phyloP scores from a whole-genome alignment of 2,888 invertebrate species.

The Plagodis dolabraria region DNA sequence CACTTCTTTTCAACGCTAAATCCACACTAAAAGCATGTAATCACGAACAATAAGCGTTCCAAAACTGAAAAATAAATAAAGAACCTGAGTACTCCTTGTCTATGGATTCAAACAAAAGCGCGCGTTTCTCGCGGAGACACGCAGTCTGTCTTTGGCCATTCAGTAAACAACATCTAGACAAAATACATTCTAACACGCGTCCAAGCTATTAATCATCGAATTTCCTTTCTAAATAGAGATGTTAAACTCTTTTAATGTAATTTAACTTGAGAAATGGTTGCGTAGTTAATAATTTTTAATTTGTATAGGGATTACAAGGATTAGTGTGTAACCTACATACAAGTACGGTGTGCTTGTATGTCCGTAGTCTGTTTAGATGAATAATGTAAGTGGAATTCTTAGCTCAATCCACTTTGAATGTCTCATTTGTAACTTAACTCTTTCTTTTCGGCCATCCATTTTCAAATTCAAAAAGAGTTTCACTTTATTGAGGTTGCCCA shows the following conservation, averaged over 20 bases:
- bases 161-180: conserved; percentile 47
- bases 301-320: conserved; percentile 70
- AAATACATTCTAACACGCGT: conserved; percentile 47
- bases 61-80: conserved; percentile 51
- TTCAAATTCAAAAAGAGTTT: conserved; percentile 8
- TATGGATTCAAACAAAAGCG: conserved; percentile 59
- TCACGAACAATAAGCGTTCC: conserved; percentile 47
- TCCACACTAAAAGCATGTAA: conserved; percentile 26
- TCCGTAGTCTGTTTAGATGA: conserved; percentile 37
- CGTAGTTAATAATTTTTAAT: conserved; percentile 64
- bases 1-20: background rate
- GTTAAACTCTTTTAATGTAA: conserved; percentile 45
- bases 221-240: conserved; percentile 44
- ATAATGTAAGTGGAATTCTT: conserved; percentile 34
- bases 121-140: conserved; percentile 53
- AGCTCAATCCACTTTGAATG: conserved; percentile 25
- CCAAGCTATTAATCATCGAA: conserved; percentile 57
- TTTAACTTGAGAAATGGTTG: conserved; percentile 54
- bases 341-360: conserved; percentile 38
- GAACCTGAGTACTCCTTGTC: conserved; percentile 46
- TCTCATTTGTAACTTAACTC: conserved; percentile 7
- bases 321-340: conserved; percentile 54
- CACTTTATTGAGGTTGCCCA: conserved; percentile 7
- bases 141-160: conserved; percentile 63
- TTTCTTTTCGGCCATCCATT: conserved; percentile 15